A percentile compares a stretch with the other conserved stretches of the same genome.
Evolutionary conservation across 2,797 vertebrate genomes (phyloP).

Genomic region (Myoxocephalus aenaeus): DNA sequence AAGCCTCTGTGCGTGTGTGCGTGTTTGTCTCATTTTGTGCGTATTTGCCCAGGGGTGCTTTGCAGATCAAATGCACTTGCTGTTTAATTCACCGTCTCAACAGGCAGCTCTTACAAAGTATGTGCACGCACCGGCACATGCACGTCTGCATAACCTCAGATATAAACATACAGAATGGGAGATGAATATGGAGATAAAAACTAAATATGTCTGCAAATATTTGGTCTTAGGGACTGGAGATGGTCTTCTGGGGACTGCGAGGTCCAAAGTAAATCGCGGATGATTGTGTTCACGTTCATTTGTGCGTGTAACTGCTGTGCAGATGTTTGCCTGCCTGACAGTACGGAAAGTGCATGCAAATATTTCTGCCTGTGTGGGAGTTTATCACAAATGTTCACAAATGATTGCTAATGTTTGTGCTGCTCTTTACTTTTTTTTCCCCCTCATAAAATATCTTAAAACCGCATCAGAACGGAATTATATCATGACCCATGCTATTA

Average conservation of each 20-base stretch:
- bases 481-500: not conserved
- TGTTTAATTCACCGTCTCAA: constrained; percentile 83
- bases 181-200: constrained; percentile 68
- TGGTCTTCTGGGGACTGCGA: constrained; percentile 49
- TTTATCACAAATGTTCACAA: constrained; percentile 36
- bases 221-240: constrained; percentile 51
- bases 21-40: constrained; percentile 48
- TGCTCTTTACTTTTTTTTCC: constrained; percentile 8
- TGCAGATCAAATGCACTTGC: constrained; percentile 82
- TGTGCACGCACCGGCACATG: constrained; percentile 59
- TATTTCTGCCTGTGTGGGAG: constrained; percentile 40
- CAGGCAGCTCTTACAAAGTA: constrained; percentile 77
- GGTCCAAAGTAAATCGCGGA: constrained; percentile 49
- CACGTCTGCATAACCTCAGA: constrained; percentile 53
- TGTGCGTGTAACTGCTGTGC: constrained; percentile 57
- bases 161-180: constrained; percentile 62
- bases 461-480: constrained; percentile 8
- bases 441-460: not conserved
- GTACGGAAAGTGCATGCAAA: constrained; percentile 47
- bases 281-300: constrained; percentile 63
- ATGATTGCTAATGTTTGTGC: constrained; percentile 18
- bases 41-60: constrained; percentile 76
- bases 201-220: constrained; percentile 68
- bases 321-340: constrained; percentile 49
- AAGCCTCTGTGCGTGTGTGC: constrained; percentile 33